phyloP scores from a whole-genome alignment of 2,888 invertebrate species.

The Ptilodon capucinus region DNA sequence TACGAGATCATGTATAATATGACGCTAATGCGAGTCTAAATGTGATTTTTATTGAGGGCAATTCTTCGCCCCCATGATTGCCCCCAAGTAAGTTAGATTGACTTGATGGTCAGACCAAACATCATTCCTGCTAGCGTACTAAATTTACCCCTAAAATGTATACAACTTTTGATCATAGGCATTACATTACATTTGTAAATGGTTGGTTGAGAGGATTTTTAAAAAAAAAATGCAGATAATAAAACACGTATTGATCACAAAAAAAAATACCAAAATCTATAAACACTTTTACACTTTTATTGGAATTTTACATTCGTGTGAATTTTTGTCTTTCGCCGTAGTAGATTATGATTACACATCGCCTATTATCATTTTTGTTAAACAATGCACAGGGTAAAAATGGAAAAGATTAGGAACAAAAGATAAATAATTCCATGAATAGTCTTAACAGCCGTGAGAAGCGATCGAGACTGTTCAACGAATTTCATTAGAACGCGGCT shows the following conservation, averaged over 20 bases:
- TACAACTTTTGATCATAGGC: too few relatives aligned
- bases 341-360: slow-evolving; percentile 1
- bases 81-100: slow-evolving; percentile 64
- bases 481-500: slow-evolving; percentile 51
- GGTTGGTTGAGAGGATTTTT: too few relatives aligned
- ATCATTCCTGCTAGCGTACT: too few relatives aligned
- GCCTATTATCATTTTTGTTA: slow-evolving; percentile 11
- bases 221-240: background rate
- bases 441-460: slow-evolving; percentile 58
- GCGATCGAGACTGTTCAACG: slow-evolving; percentile 26
- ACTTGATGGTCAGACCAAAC: too few relatives aligned
- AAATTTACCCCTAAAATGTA: too few relatives aligned
- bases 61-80: slow-evolving; percentile 71
- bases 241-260: background rate
- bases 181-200: too few relatives aligned
- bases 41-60: slow-evolving; percentile 74
- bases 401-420: slow-evolving; percentile 19
- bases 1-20: slow-evolving; percentile 14
- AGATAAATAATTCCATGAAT: slow-evolving; percentile 38
- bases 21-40: slow-evolving; percentile 49
- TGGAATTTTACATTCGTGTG: slow-evolving; percentile 9
- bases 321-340: slow-evolving; percentile 1
- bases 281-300: background rate
- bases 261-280: too few relatives aligned
- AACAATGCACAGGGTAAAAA: slow-evolving; percentile 23